phyloP scores from a whole-genome alignment of 2,888 invertebrate species.

The Acanthacorydalis orientalis region DNA sequence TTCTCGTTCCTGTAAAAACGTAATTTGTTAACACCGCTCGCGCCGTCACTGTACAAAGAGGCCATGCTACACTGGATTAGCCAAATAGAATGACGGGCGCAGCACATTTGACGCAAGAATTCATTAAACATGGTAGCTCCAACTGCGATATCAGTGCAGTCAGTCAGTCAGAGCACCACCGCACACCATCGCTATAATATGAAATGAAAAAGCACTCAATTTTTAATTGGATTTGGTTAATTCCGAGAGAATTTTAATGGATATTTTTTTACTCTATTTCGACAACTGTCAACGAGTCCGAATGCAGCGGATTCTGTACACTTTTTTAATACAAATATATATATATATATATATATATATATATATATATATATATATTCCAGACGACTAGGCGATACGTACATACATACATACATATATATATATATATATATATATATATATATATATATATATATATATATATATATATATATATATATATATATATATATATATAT shows the following conservation, averaged over 20 bases:
- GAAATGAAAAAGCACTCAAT: conserved; percentile 33
- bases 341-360: background rate
- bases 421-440: background rate
- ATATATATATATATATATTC: background rate
- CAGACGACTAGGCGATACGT: no score
- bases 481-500: no score
- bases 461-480: no score
- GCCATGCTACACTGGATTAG: background rate
- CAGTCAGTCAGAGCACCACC: background rate
- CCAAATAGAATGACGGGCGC: background rate
- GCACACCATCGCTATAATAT: conserved; percentile 2
- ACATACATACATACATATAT: background rate
- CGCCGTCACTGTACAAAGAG: no score
- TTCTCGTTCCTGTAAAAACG: no score
- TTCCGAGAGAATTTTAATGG: conserved; percentile 29
- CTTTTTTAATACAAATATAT: background rate
- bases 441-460: no score
- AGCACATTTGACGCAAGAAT: conserved; percentile 5
- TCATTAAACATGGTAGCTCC: conserved; percentile 1
- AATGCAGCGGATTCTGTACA: background rate
- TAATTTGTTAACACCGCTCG: no score
- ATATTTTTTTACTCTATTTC: conserved; percentile 17
- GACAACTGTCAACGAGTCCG: conserved; percentile 1
- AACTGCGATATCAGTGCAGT: conserved; percentile 1
- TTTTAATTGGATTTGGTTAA: conserved; percentile 33